Evolutionary conservation across 2,888 invertebrate genomes (phyloP).

Genomic region (Chymomyza caudatula): DNA sequence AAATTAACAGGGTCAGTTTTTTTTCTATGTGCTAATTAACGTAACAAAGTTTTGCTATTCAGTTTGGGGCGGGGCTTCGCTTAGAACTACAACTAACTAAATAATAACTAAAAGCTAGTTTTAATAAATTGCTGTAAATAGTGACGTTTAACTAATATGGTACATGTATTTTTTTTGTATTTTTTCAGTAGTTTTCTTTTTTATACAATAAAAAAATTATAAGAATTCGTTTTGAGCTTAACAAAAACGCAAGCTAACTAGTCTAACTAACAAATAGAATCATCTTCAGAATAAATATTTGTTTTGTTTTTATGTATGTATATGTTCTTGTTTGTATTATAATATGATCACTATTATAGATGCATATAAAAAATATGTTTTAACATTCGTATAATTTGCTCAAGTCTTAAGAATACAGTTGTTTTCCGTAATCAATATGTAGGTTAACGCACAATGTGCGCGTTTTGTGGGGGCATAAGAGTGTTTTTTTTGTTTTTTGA

Average conservation of each 20-base stretch:
- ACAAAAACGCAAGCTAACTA: slow-evolving; percentile 78
- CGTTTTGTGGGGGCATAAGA: slow-evolving; percentile 40
- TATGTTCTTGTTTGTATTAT: not conserved
- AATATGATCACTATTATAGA: slow-evolving; percentile 48
- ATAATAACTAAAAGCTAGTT: not conserved
- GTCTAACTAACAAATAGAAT: slow-evolving; percentile 40
- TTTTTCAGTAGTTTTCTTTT: slow-evolving; percentile 17
- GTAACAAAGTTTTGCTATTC: slow-evolving; percentile 45
- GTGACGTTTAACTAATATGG: slow-evolving; percentile 61
- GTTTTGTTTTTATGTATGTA: slow-evolving; percentile 3
- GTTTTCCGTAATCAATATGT: slow-evolving; percentile 65
- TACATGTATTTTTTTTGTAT: slow-evolving; percentile 54
- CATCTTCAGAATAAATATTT: slow-evolving; percentile 61
- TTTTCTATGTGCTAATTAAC: slow-evolving; percentile 9
- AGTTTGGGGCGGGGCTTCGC: slow-evolving; percentile 5
- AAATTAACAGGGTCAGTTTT: slow-evolving; percentile 57
- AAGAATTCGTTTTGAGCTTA: slow-evolving; percentile 74
- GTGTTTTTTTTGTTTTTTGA: slow-evolving; percentile 33
- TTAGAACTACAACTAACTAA: not conserved
- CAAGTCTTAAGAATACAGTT: slow-evolving; percentile 74
- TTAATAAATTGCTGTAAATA: slow-evolving; percentile 8
- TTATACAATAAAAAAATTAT: slow-evolving; percentile 51
- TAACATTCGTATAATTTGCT: slow-evolving; percentile 69
- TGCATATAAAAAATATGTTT: slow-evolving; percentile 64
- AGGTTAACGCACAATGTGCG: slow-evolving; percentile 59